Base-by-base conservation (phyloP, 2,797 vertebrate species). In the Brotula barbata region DNA sequence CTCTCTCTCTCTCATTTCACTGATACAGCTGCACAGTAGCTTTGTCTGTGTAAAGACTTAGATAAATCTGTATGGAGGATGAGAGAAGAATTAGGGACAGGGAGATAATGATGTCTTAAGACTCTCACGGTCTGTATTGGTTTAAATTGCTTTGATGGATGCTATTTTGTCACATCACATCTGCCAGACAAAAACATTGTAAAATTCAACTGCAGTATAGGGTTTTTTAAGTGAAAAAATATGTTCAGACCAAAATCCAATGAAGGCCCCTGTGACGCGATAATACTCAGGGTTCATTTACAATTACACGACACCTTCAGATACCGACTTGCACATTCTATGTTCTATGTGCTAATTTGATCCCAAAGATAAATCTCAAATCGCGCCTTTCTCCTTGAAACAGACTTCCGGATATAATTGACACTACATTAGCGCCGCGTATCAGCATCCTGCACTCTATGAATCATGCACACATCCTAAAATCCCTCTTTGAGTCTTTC, bases 401-500 rank as follows among this genome's bases (percentile, higher is more conserved):
- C 22, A 14, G 10, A 31, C 43, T 44, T 62, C n/a, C 17, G 15
- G 19, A 25, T 21, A 5, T 14, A 4, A 3, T 65, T 34, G 8
- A 11, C 31, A 20, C 3, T 19, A 55, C 3, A 46, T 57, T 42
- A 43, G 50, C 1, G 11, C 39, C 14, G 11, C 40, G 34, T 17
- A 39, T 22, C 13, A 42, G 14, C 23, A 28, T 2, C 20, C 60
- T 28, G 20, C 50, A 7, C 14, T 45, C 1, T 39, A 7, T 31
- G 15, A 70, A 42, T 64, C 57, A 28, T 52, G 55, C 34, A 31
- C 28, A 62, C 25, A 40, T 46, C n/a, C 54, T 15, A n/a, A 41
- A 51, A 22, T 43, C 40, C 69, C 69, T 64, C 6, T 10, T 46
- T 22, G 36, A 71, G 54, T 60, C 46, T 6, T 68, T 70, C 59